Conservation (phyloP, 2,113 vertebrate genomes). For the Cromileptes altivelis region DNA sequence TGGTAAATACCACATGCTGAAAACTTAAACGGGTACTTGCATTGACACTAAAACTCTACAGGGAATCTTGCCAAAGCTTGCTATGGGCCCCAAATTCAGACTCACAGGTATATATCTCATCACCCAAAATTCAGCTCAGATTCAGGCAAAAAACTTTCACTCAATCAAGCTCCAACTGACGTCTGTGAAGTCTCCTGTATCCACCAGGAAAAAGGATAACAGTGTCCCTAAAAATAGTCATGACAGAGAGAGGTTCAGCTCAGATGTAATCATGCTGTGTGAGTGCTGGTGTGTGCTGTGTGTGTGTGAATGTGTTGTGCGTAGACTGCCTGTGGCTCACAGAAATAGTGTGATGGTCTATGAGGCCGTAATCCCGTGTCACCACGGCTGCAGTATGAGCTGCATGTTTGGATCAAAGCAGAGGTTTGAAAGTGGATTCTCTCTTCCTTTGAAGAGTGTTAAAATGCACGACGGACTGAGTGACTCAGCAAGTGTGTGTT, state of each 20-base stretch:
- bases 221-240: constrained; percentile 57
- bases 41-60: constrained; percentile 53
- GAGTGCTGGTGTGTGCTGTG: constrained; percentile 24
- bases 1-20: constrained; percentile 63
- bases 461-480: constrained; percentile 16
- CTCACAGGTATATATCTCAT: constrained; percentile 28
- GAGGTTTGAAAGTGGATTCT: constrained; percentile 63
- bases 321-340: constrained; percentile 23
- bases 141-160: background rate
- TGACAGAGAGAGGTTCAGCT: constrained; percentile 31
- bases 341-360: constrained; percentile 54
- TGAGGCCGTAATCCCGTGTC: constrained; percentile 52
- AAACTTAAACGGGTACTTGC: constrained; percentile 38
- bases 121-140: constrained; percentile 13
- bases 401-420: constrained; percentile 66
- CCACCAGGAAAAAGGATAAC: constrained; percentile 42
- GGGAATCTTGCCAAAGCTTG: constrained; percentile 24
- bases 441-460: constrained; percentile 61
- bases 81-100: constrained; percentile 6
- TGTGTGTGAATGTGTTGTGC: constrained; percentile 13
- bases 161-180: constrained; percentile 26
- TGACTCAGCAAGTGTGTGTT: constrained; percentile 13
- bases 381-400: constrained; percentile 17
- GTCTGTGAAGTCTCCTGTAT: constrained; percentile 26
- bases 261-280: constrained; percentile 37